phyloP scores from a whole-genome alignment of 2,113 vertebrate genomes.

The Paralichthys olivaceus region DNA sequence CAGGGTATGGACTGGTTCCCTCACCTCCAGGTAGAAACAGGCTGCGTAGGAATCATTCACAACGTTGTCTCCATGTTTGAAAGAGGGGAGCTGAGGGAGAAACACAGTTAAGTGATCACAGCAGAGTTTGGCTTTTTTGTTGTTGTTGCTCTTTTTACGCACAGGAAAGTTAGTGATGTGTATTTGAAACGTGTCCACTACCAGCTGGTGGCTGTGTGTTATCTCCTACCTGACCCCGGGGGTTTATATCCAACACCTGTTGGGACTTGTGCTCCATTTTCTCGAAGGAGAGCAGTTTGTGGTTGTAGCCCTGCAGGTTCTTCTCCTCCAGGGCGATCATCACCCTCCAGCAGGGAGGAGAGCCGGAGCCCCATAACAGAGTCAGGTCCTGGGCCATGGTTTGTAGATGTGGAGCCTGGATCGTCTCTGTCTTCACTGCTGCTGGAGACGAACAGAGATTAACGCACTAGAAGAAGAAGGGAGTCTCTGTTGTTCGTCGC shows the following conservation, averaged over 20 bases:
- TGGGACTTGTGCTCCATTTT: slow-evolving; percentile 80
- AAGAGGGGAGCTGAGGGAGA: slow-evolving; percentile 74
- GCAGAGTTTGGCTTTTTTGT: too few species aligned
- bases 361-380: slow-evolving; percentile 80
- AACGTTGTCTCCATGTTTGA: slow-evolving; percentile 75
- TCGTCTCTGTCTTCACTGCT: not conserved
- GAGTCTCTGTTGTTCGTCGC: not conserved
- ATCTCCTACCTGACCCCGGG: slow-evolving; percentile 77
- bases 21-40: slow-evolving; percentile 84
- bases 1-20: not conserved
- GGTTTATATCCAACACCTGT: slow-evolving; percentile 78
- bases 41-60: slow-evolving; percentile 82
- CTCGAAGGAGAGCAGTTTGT: slow-evolving; percentile 79
- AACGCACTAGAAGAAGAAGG: not conserved
- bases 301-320: slow-evolving; percentile 74
- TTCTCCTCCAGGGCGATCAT: slow-evolving; percentile 84
- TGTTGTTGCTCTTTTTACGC: too few species aligned
- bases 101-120: too few species aligned
- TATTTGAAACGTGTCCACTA: not conserved
- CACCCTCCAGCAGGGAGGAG: slow-evolving; percentile 82
- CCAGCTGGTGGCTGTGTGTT: not conserved
- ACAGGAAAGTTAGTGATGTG: not conserved
- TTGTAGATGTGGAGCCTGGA: not conserved
- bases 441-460: not conserved
- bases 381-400: slow-evolving; percentile 77